Conservation (phyloP, 2,888 invertebrate species). For the Spatulosminthurus flaviceps region DNA sequence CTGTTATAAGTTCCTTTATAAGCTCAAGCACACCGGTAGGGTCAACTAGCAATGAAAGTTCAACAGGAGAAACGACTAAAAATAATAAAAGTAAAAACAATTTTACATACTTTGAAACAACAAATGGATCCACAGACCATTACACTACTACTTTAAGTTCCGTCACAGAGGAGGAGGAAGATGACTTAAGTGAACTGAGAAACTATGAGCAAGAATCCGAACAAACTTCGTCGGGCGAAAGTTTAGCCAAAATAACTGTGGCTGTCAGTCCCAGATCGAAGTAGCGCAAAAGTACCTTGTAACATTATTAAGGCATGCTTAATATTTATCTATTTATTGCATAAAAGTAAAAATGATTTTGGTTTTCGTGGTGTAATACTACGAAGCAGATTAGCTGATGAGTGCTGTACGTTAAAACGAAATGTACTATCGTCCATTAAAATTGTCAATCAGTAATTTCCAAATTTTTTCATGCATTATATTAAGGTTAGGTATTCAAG, state of each 20-base stretch:
- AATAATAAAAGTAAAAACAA: not conserved
- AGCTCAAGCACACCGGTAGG: not conserved
- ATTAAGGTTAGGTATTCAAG: not conserved
- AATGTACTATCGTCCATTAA: not conserved
- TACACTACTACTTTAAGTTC: conserved; percentile 41
- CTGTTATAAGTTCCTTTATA: conserved; percentile 23
- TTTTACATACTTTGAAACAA: not conserved
- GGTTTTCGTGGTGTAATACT: not conserved
- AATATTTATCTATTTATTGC: not conserved
- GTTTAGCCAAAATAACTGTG: conserved; percentile 40
- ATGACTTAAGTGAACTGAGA: not conserved
- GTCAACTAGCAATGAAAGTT: not conserved
- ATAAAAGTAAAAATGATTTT: not conserved
- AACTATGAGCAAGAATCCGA: not conserved
- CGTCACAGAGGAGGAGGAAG: conserved; percentile 38
- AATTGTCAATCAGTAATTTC: conserved; percentile 23
- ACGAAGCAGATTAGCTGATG: not conserved
- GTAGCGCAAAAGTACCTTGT: not conserved
- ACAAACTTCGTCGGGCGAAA: conserved; percentile 32
- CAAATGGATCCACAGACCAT: conserved; percentile 13
- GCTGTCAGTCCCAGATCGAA: conserved; percentile 25
- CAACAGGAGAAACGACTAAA: not conserved
- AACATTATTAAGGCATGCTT: not conserved
- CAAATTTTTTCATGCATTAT: not conserved
- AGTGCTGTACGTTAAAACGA: conserved; percentile 1